Evolutionary conservation across 2,888 invertebrate genomes (phyloP).

Genomic region (Drosophila cognata): DNA sequence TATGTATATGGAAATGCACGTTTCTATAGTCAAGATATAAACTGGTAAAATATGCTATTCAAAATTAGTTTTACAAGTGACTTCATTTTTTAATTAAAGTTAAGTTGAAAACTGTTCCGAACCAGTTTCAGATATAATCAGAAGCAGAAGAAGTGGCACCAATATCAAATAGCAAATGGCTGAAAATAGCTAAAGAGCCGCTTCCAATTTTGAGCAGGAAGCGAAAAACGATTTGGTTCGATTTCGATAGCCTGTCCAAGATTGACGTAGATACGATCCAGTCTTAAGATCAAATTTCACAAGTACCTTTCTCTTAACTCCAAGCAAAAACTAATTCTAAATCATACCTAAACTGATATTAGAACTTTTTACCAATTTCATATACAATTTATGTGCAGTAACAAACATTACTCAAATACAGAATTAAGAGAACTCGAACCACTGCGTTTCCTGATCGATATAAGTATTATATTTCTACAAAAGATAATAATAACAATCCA

Average conservation of each 20-base stretch:
- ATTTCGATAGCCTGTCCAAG: not conserved
- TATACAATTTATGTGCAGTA: not conserved
- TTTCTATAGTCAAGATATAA: constrained; percentile 2
- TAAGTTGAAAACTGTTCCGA: not conserved
- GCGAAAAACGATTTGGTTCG: not conserved
- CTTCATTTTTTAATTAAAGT: not conserved
- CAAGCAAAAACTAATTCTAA: not conserved
- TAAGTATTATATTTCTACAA: not conserved
- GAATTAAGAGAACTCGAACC: not conserved
- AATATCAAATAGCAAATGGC: not conserved
- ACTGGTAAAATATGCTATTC: not conserved
- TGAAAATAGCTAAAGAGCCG: not conserved
- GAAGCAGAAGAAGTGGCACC: not conserved
- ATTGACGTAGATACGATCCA: not conserved
- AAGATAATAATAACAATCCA: not conserved
- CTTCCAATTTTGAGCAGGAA: not conserved
- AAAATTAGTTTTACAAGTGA: not conserved
- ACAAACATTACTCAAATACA: not conserved
- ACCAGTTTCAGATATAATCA: not conserved
- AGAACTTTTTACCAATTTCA: too few relatives aligned
- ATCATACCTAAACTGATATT: not conserved
- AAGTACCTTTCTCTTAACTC: not conserved
- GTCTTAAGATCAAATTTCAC: not conserved
- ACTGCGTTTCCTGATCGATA: not conserved
- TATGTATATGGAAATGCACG: not conserved